Evolutionary conservation across 2,888 invertebrate species (phyloP).

Genomic region (Lacanobia oleracea): DNA sequence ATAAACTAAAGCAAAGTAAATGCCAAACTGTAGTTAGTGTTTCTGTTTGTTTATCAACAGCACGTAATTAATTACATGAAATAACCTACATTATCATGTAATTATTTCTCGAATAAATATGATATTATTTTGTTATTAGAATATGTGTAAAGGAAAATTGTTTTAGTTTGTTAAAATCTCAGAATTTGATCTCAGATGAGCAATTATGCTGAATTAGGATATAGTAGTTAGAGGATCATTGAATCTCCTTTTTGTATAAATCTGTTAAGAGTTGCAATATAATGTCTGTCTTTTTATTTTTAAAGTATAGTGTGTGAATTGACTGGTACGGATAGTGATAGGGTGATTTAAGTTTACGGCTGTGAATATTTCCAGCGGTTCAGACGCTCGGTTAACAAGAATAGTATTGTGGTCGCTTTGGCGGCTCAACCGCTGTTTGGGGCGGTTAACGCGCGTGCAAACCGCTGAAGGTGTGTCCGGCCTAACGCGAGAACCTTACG

Average conservation of each 20-base stretch:
- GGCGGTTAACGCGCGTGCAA: constrained; percentile 29
- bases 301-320: constrained; percentile 42
- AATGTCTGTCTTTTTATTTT: constrained; percentile 58
- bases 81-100: constrained; percentile 54
- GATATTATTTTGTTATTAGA: constrained; percentile 61
- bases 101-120: constrained; percentile 56
- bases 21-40: constrained; percentile 82
- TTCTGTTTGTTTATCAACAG: constrained; percentile 66
- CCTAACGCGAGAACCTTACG: constrained; percentile 48
- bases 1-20: constrained; percentile 78
- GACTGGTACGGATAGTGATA: constrained; percentile 36
- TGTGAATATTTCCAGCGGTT: constrained; percentile 49
- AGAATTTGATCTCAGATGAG: constrained; percentile 85
- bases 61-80: constrained; percentile 58
- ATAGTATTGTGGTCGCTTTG: constrained; percentile 10
- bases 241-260: constrained; percentile 63
- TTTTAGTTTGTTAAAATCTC: constrained; percentile 73
- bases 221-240: constrained; percentile 61
- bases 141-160: constrained; percentile 52
- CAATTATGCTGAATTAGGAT: constrained; percentile 76
- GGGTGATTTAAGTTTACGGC: constrained; percentile 31
- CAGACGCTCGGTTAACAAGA: constrained; percentile 14
- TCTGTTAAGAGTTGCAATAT: constrained; percentile 60
- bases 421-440: constrained; percentile 13
- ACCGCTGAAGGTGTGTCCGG: constrained; percentile 42